Base-by-base conservation (phyloP, 2,113 vertebrate genomes). In the Paramormyrops kingsleyae region DNA sequence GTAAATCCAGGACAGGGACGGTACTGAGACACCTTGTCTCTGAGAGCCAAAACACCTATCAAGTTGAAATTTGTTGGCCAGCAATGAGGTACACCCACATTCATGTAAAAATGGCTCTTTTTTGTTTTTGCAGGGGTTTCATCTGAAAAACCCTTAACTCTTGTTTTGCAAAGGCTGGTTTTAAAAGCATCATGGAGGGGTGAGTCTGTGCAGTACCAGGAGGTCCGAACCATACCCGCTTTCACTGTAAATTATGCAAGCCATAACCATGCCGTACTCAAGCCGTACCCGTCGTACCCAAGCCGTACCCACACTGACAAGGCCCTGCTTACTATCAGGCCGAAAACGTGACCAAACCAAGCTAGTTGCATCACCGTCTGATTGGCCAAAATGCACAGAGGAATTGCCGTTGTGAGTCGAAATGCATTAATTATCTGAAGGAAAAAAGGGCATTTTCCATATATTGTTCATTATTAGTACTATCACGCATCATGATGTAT, bases 61-160 rank as follows among this genome's bases (percentile, higher is more conserved):
- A 52, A 83, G 44, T 42, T 46, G 35, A 31, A 89, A 85, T 62
- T 59, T 62, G 39, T 59, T 56, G 52, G 89, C 42, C 59, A 6
- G 7, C 39, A 46, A 85, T 19, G 59, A 87, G n/a, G 3, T 17
- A 21, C 59, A 24, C 44, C 56, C 5, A 47, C 53, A 27, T 44
- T 31, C 15, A 47, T 56, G 5, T 39, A 35, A 53, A 77, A 77
- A 77, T 39, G 1, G 0, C 70, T 27, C 15, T 7, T 56, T 50
- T 27, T 35, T 86, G n/a, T 49, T 35, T 87, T 53, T 87, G 80
- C 39, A 21, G 42, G 80, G 39, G 21, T 52, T 24, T 39, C 44
- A 42, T 42, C 88, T 84, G 52, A 56, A 52, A 84, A 59, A 47
- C 13, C 17, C n/a, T 87, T 87, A 87, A 90, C 49, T 86, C 42